A percentile compares a stretch with the other conserved stretches of the same genome.
phyloP scores from a whole-genome alignment of 2,888 invertebrate species.

The Branchellion lobata region DNA sequence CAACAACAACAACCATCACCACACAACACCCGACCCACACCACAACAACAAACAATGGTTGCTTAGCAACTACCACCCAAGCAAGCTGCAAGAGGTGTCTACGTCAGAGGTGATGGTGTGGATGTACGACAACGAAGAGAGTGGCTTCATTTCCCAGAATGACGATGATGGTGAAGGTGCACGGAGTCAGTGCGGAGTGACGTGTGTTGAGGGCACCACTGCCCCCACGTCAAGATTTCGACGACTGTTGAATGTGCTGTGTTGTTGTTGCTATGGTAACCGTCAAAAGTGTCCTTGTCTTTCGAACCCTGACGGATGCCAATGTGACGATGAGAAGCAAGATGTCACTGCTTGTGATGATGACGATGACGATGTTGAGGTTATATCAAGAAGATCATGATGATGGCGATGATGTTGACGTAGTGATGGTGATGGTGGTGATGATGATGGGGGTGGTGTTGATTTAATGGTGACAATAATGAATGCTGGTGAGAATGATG shows the following conservation, averaged over 20 bases:
- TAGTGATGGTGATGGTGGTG: too few species aligned
- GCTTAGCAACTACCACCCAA: not conserved
- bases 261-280: slow-evolving; percentile 14
- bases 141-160: not conserved
- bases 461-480: too few species aligned
- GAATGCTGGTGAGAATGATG: too few species aligned
- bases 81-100: not conserved
- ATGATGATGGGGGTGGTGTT: too few species aligned
- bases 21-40: too few species aligned
- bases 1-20: too few species aligned
- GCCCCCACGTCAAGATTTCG: not conserved
- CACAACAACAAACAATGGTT: slow-evolving; percentile 5
- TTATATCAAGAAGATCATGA: not conserved
- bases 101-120: not conserved
- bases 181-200: not conserved
- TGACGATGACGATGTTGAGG: slow-evolving; percentile 5
- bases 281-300: not conserved
- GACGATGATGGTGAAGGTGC: too few species aligned
- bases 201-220: not conserved
- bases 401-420: too few species aligned
- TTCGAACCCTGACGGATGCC: not conserved
- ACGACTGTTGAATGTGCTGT: not conserved
- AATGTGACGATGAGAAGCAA: not conserved
- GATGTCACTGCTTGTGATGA: not conserved
- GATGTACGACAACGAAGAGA: not conserved